Evolutionary conservation across 2,888 invertebrate species (phyloP).

Genomic region (Calephelis perditalis): DNA sequence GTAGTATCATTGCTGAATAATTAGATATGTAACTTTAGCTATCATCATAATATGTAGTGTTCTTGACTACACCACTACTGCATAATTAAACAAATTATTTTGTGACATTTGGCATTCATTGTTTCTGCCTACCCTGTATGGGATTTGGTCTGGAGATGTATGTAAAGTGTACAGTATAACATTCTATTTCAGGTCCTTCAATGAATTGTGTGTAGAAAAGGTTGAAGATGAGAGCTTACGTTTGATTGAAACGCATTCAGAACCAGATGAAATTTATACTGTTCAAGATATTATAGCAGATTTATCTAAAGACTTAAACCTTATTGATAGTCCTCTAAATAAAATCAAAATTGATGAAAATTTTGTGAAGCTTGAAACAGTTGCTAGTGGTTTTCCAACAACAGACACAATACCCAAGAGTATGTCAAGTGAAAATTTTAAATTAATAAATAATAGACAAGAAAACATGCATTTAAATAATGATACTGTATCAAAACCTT

Average conservation of each 20-base stretch:
- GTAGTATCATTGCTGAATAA: too few species aligned
- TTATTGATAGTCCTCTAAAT: not conserved
- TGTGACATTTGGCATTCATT: too few species aligned
- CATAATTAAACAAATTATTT: too few species aligned
- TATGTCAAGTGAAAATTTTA: not conserved
- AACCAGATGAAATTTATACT: slow-evolving; percentile 42
- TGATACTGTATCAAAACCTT: not conserved
- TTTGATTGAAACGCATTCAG: slow-evolving; percentile 54
- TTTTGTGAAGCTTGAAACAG: not conserved
- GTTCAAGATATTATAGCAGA: slow-evolving; percentile 17
- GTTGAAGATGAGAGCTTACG: slow-evolving; percentile 40
- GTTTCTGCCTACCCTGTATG: too few species aligned
- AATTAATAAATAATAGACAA: not conserved
- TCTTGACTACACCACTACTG: too few species aligned
- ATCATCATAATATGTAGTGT: too few species aligned
- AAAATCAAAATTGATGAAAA: not conserved
- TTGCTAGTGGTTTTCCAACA: not conserved
- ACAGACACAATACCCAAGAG: not conserved
- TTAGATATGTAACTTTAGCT: too few species aligned
- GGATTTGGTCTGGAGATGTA: too few species aligned
- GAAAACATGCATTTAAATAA: not conserved
- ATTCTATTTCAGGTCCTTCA: slow-evolving; percentile 20
- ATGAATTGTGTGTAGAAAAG: slow-evolving; percentile 20
- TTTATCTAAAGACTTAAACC: not conserved
- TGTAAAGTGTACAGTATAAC: not conserved